Base-by-base conservation (phyloP, 2,888 invertebrate genomes). In the Platerodrilus igneus region DNA sequence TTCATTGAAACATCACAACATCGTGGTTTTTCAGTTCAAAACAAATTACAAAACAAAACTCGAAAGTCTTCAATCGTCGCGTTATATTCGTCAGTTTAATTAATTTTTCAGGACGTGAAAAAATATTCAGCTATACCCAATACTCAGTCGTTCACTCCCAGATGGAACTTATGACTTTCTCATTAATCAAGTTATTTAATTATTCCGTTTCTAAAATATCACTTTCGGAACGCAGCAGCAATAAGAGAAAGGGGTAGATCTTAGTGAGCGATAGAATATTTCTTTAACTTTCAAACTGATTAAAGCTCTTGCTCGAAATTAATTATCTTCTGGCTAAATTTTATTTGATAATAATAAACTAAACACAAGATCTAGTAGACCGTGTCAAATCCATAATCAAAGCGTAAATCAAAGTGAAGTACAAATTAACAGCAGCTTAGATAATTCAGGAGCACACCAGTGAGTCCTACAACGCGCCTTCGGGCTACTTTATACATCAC, bases 11-110 rank as follows among this genome's bases (percentile, higher is more conserved):
- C 54, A 52, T 52, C 52, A 49, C 49, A 53, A 50, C 48, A 48
- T 49, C 50, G 51, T 40, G 41, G 51, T 51, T 57, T 57, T 56
- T 51, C 53, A 54, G 55, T 56, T 51, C 53, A 42, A 33, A 43
- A 36, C 57, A 57, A 59, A 58, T 59, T 59, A 56, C 54, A 53
- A 58, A 57, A 58, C 58, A 58, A 58, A 57, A 56, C 52, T 50
- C 36, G 36, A 34, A 42, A 42, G 42, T 39, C 42, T 46, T 46
- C 45, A 41, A 45, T 45, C 45, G 41, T 21, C 50, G 40, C 42
- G 44, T 47, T 48, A 47, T 50, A 48, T 51, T 50, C 51, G 47
- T 45, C 53, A 45, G 45, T 59, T 58, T 59, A 59, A 59, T 59
- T 59, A 59, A 58, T 58, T 53, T 59, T 58, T 56, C 55, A 47